A percentile compares a stretch with the other conserved stretches of the same genome.
These are phyloP conservation scores for Sus cebifrons DNA, from an alignment of 2,797 vertebrate species.

Conservation along the genomic window DNA sequence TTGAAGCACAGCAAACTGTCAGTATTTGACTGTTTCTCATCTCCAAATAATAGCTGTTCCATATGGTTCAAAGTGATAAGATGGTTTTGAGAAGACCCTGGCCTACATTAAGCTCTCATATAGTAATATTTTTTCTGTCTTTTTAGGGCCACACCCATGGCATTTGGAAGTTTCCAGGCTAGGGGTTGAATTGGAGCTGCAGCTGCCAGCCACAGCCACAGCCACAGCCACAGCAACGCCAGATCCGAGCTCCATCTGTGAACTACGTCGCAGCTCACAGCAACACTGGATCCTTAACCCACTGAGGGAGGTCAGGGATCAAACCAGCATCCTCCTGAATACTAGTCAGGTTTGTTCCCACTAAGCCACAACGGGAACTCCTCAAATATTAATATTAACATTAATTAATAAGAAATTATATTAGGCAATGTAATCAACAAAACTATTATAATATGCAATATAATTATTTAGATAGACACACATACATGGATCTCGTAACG, in stretches of 20 bases:
- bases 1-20: background rate
- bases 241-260: no score
- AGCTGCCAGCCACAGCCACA: no score
- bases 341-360: no score
- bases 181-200: no score
- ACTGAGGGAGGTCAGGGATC: no score
- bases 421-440: background rate
- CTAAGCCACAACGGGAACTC: no score
- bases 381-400: background rate
- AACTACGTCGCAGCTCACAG: no score
- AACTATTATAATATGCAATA: background rate
- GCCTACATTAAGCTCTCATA: background rate
- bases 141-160: no score
- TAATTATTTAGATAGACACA: background rate
- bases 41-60: background rate
- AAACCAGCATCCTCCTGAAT: no score
- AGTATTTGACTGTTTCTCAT: background rate
- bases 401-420: background rate
- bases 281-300: no score
- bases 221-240: no score
- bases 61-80: background rate
- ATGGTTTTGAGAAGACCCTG: background rate
- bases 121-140: background rate
- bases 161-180: no score
- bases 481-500: background rate